Conservation (phyloP, 2,888 invertebrate species). For the Ischnura elegans region DNA sequence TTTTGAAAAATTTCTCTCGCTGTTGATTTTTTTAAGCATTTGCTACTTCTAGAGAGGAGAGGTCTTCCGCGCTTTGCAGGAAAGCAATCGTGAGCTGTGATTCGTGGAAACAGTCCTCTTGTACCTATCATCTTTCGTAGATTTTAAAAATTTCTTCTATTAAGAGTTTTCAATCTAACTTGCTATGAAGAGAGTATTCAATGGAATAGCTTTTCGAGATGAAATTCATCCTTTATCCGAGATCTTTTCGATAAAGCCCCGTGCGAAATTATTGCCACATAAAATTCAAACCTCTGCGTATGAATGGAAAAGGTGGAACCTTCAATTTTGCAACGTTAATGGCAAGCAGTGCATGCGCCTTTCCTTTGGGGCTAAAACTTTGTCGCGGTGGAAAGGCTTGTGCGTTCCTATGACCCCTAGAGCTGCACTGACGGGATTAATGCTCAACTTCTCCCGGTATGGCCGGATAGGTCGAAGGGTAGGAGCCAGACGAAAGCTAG, state of each 20-base stretch:
- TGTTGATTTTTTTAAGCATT: slow-evolving; percentile 19
- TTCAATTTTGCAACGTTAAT: too few species aligned
- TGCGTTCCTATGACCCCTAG: too few species aligned
- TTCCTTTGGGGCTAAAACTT: too few species aligned
- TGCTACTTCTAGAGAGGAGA: not conserved
- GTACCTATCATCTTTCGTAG: not conserved
- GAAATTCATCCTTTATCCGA: not conserved
- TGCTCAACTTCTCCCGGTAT: too few species aligned
- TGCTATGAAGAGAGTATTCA: too few species aligned
- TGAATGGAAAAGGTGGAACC: too few species aligned
- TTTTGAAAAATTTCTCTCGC: not conserved
- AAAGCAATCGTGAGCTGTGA: not conserved
- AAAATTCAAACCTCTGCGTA: not conserved
- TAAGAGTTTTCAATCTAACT: not conserved
- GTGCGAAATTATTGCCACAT: not conserved
- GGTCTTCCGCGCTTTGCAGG: not conserved
- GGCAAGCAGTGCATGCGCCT: too few species aligned
- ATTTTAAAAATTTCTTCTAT: not conserved
- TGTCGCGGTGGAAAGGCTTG: too few species aligned
- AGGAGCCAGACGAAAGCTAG: too few species aligned
- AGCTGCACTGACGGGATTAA: too few species aligned
- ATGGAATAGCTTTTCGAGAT: not conserved
- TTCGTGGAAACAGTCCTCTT: not conserved
- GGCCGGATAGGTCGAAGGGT: too few species aligned
- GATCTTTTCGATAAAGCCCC: not conserved